These are phyloP conservation scores for Plectropomus leopardus DNA, from an alignment of 2,113 vertebrate species.

Conservation along the genomic window DNA sequence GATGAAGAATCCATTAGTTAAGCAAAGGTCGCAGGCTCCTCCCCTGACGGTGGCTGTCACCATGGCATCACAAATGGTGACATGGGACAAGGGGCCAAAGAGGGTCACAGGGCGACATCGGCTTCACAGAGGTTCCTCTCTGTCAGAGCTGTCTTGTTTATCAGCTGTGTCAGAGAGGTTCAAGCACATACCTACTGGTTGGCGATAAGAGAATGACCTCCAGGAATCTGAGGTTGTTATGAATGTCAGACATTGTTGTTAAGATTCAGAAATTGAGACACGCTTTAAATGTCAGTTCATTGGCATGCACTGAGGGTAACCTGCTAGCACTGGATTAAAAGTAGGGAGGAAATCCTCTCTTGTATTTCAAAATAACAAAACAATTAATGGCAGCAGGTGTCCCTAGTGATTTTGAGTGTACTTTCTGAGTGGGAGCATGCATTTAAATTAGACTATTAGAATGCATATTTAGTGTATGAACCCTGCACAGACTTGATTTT, in stretches of 20 bases:
- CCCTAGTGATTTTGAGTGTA: slow-evolving; percentile 4
- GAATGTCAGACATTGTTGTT: slow-evolving; percentile 49
- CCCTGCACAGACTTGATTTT: not conserved
- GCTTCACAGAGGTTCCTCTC: slow-evolving; percentile 43
- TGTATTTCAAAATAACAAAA: slow-evolving; percentile 3
- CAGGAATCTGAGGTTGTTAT: slow-evolving; percentile 66
- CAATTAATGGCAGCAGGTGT: not conserved
- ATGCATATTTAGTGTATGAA: not conserved
- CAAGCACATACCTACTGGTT: slow-evolving; percentile 75
- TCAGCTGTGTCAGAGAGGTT: slow-evolving; percentile 78
- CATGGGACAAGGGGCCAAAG: slow-evolving; percentile 55
- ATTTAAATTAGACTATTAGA: not conserved
- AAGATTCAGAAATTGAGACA: slow-evolving; percentile 28
- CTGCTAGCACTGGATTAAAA: slow-evolving; percentile 10
- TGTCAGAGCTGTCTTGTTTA: slow-evolving; percentile 82
- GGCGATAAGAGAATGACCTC: slow-evolving; percentile 18
- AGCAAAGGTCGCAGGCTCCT: slow-evolving; percentile 88
- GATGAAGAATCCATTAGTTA: slow-evolving; percentile 84
- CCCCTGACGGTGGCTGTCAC: slow-evolving; percentile 80
- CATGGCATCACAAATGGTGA: slow-evolving; percentile 61
- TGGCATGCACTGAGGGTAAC: slow-evolving; percentile 8
- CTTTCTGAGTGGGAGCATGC: not conserved
- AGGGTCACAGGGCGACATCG: slow-evolving; percentile 59
- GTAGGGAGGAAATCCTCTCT: not conserved
- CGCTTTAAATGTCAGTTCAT: slow-evolving; percentile 49